Conservation (phyloP, 2,797 vertebrate species). For the Neosilurus mollespiculum region DNA sequence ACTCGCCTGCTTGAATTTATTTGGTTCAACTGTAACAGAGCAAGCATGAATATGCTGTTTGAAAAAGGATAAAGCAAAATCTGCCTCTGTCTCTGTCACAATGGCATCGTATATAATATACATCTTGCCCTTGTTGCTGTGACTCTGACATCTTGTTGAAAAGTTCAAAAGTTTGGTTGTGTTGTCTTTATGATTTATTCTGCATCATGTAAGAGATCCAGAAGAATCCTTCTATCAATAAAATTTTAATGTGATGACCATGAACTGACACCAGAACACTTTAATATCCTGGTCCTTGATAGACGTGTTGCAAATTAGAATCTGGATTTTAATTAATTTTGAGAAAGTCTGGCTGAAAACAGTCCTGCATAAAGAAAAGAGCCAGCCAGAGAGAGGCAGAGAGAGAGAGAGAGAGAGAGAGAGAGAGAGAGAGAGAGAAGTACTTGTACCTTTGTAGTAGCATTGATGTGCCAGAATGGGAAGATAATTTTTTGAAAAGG, state of each 20-base stretch:
- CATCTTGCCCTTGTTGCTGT: neutral
- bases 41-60: neutral
- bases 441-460: neutral
- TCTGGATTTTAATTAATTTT: conserved; percentile 7
- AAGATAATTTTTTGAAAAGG: conserved; percentile 23
- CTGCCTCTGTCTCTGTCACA: neutral
- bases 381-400: neutral
- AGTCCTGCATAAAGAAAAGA: neutral
- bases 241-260: neutral
- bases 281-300: neutral
- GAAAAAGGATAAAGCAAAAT: neutral
- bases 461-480: conserved; percentile 21
- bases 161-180: neutral
- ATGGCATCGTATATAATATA: neutral
- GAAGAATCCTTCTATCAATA: neutral
- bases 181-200: neutral
- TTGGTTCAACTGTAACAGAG: neutral
- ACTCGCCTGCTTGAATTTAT: neutral
- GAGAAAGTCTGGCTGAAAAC: conserved; percentile 1
- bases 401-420: no score
- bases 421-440: neutral
- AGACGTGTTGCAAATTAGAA: conserved; percentile 22
- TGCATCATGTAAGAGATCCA: neutral
- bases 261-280: conserved; percentile 12
- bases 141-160: neutral